Conservation (phyloP, 1,140 invertebrate genomes). For the Drosophila sp. region DNA sequence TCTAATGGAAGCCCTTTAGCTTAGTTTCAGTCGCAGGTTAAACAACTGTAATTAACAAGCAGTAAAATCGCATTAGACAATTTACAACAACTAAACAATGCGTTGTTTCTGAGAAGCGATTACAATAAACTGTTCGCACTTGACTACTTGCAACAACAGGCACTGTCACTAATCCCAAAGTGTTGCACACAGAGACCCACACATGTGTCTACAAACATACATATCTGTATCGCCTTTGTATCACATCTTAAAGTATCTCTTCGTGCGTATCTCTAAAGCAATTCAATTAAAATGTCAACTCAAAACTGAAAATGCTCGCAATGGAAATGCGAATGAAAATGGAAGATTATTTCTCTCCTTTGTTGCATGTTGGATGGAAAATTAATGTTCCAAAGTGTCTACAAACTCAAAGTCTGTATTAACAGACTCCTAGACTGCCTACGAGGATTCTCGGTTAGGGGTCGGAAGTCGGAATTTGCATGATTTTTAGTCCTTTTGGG, state of each 20-base stretch:
- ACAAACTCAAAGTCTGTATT: conserved; percentile 31
- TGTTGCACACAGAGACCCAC: conserved; percentile 31
- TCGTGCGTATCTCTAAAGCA: conserved; percentile 8
- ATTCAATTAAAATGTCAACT: conserved; percentile 76
- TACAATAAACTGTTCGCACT: conserved; percentile 72
- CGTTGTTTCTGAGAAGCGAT: conserved; percentile 47
- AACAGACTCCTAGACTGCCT: conserved; percentile 31
- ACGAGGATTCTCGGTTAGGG: not conserved
- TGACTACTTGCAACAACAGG: conserved; percentile 10
- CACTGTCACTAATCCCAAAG: conserved; percentile 34
- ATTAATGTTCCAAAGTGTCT: conserved; percentile 58
- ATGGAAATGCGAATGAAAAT: conserved; percentile 5
- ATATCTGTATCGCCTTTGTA: not conserved
- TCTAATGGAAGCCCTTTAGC: not conserved
- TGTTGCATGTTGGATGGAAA: conserved; percentile 58
- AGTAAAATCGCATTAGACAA: conserved; percentile 24
- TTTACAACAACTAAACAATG: conserved; percentile 15
- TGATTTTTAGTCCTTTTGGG: conserved; percentile 15
- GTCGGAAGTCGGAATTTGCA: conserved; percentile 15
- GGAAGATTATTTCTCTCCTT: not conserved
- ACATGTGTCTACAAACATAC: conserved; percentile 23
- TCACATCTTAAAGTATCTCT: conserved; percentile 10
- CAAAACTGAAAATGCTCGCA: conserved; percentile 17
- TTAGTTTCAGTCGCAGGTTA: not conserved
- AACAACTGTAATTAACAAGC: conserved; percentile 26